Conservation (phyloP, 2,888 invertebrate species). For the Digitonthophagus gazella region DNA sequence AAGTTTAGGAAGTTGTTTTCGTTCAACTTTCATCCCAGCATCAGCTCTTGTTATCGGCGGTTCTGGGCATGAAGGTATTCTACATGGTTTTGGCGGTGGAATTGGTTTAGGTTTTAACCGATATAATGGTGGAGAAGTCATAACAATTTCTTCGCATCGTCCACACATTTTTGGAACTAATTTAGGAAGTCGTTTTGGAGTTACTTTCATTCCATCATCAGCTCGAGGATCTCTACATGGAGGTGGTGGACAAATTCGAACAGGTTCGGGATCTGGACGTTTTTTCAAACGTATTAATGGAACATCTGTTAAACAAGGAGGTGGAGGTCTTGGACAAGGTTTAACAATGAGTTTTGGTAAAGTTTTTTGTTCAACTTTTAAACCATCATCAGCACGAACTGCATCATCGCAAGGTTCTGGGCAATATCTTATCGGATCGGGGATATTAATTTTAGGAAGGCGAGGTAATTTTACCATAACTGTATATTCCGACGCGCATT, state of each 20-base stretch:
- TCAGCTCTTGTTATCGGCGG: slow-evolving; percentile 26
- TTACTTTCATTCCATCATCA: slow-evolving; percentile 24
- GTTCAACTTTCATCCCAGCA: slow-evolving; percentile 25
- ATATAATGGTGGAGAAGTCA: slow-evolving; percentile 16
- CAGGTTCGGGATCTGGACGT: slow-evolving; percentile 18
- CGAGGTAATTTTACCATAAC: slow-evolving; percentile 26
- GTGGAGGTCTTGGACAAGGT: slow-evolving; percentile 13
- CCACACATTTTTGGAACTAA: slow-evolving; percentile 26
- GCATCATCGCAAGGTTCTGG: not conserved
- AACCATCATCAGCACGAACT: slow-evolving; percentile 29
- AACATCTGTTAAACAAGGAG: slow-evolving; percentile 23
- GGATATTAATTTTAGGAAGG: slow-evolving; percentile 25
- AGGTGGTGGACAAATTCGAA: slow-evolving; percentile 5
- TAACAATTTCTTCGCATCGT: slow-evolving; percentile 15
- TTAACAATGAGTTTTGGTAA: slow-evolving; percentile 22
- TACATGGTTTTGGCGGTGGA: not conserved
- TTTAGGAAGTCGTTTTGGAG: slow-evolving; percentile 29
- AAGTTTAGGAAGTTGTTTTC: slow-evolving; percentile 21
- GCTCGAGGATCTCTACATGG: slow-evolving; percentile 23
- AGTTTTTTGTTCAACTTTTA: slow-evolving; percentile 24
- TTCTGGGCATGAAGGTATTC: not conserved
- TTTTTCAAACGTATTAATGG: slow-evolving; percentile 27
- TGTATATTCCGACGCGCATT: slow-evolving; percentile 23
- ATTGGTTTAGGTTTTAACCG: slow-evolving; percentile 17
- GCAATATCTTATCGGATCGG: slow-evolving; percentile 21